Base-by-base conservation (phyloP, 2,113 vertebrate species). In the Apus apus region DNA sequence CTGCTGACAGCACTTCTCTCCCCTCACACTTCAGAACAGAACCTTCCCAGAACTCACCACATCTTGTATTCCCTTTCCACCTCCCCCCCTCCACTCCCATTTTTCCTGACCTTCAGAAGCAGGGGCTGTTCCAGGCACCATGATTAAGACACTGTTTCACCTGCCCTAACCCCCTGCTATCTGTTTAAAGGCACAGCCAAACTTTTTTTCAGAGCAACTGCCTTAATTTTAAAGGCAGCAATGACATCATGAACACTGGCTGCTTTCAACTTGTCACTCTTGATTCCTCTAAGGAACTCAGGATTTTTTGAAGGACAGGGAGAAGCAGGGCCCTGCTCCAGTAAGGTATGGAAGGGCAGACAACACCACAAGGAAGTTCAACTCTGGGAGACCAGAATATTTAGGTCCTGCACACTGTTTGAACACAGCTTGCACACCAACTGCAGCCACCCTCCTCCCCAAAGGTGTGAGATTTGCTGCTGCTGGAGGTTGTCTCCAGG, bases 21-120 rank as follows among this genome's bases (percentile, higher is more conserved):
- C 57, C 36, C 66, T n/a, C 1, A 0, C 6, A 40, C 15, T n/a
- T 5, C 0, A 4, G 48, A 65, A 34, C 8, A 45, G 20, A 36
- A 25, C 2, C 27, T 46, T 62, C 48, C 43, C 22, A n/a, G 30
- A 67, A 27, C 5, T 2, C 38, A 32, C 27, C 16, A 8, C 5
- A 26, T 61, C 27, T 43, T 25, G 22, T 14, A 3, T 19, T 60
- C 27, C 21, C 25, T 76, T 76, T 45, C 15, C 38, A 23, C 8
- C 38, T 65, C n/a, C 14, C 66, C 66, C 34, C 48, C n/a, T 43
- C 30, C 1, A 11, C 38, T 54, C 9, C 9, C 30, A 16, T 22
- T 58, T 50, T 45, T 46, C 36, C 60, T 23, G 18, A 30, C 30
- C 17, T 50, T 30, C 9, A 67, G 38, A 38, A 38, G 40, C 38